Base-by-base conservation (phyloP, 1,140 invertebrate species). In the Solen grandis region DNA sequence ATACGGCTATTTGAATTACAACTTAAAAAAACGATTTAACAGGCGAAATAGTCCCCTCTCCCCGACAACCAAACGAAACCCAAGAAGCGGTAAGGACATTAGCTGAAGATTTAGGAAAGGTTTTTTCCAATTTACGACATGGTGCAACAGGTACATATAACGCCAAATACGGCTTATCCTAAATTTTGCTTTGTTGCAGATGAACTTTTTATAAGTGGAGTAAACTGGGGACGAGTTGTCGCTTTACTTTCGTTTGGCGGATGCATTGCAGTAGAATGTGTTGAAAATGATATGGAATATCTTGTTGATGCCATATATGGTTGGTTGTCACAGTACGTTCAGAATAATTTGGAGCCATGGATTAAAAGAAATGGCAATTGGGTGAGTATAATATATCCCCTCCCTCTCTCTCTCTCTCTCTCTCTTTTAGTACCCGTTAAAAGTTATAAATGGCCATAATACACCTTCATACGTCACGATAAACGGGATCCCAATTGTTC, bases 141-240 rank as follows among this genome's bases (percentile, higher is more conserved):
- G 89, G 88, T 89, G 41, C 78, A 88, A 52, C 88, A 92, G 62
- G 80, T 92, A 46, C 83, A 91, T 70, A 86, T 92, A 16, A 90
- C 87, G 10, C 86, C 86, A 31, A 82, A 86, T 29, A 89, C 86
- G 36, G 90, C 91, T 8, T 86, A 92, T 59, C 80, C 86, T 10
- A 92, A 92, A 5, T 92, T 93, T 75, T 74, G 82, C 16, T 87
- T 86, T 16, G 89, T 93, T 35, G 88, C 88, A 33, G 84, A 92
- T 41, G 92, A 93, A 82, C 85, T 93, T 31, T 93, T 93, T 81
- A 83, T 69, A 63, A 90, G 93, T 74, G 92, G 92, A 33, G 89
- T 93, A 19, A 92, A 91, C 75, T 93, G 93, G 93, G 91, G 92
- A 1, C 70, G 92, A 52, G 88, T 93, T 36, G 90, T 93, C 0